Evolutionary conservation across 2,888 invertebrate species (phyloP), one percentile per base, ranked within the genome.

Genomic region (Micoletzkya japonica): DNA sequence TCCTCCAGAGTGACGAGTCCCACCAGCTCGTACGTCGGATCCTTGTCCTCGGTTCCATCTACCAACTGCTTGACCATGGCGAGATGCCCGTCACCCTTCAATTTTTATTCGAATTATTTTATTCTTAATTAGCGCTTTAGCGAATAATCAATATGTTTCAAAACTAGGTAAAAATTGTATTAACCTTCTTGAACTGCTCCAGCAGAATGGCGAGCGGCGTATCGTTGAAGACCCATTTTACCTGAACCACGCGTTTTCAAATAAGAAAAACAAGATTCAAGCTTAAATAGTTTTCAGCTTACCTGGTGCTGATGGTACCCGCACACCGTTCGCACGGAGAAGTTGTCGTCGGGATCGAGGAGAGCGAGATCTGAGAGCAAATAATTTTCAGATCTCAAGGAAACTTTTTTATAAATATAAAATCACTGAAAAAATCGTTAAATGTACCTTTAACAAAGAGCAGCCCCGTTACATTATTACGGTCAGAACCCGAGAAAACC

Each of bases 281-380:
- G 26, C 50, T 50, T 4, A n/a, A 50, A 34, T 4, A 4, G 34
- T 28, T 24, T 54, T 28, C 4, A 24, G 4, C 28, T 10, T 14
- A 2, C 3, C 10, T 54, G 28, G 88, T 97, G 96, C 87, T 95
- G 94, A 88, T 95, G 95, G 71, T 85, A 85, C 6, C 81, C 82
- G 63, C 84, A 85, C 6, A 85, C 79, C 4, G 80, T 80, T 14
- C 76, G 72, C 26, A 84, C 81, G 0, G 81, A 77, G 73, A 94
- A 95, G 87, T 94, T 94, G 88, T 98, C 97, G 87, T 97, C 97
- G 0, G 98, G 95, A 88, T 98, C 98, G 78, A 98, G 92, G 86
- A 98, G 93, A 0, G 97, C 96, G 85, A 99, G 89, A 88, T 99
- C 98, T 50, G 44, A 1, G 58, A 1, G 26, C 24, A 44, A 26